Base-by-base conservation (phyloP, 2,888 invertebrate genomes). In the Tinea semifulvella region DNA sequence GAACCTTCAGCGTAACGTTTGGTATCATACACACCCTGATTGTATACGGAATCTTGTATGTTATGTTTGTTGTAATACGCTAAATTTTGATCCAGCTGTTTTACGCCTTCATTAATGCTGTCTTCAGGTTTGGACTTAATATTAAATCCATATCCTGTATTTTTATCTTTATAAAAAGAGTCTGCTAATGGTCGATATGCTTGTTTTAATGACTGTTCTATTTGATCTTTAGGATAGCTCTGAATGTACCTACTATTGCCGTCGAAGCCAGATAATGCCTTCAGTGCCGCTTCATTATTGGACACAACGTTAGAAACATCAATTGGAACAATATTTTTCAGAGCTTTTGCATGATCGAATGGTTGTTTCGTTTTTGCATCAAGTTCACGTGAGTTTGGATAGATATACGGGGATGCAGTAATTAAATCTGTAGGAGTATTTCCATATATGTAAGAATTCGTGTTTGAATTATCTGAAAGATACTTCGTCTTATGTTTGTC, bases 281-380 rank as follows among this genome's bases (percentile, higher is more conserved):
- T 74, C 2, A 52, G 27, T 46, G 64, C 60, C 4, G 58, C 49
- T 35, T 74, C 71, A 17, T 66, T 62, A 50, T 68, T 72, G 13
- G 63, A 53, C 8, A 80, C 67, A 20, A 76, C 73, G 50, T 80
- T 82, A 25, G 79, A 71, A 2, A 76, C 68, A 52, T 76, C 81
- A 40, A 81, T 76, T 1, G 81, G 72, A 14, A 81, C 75, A 46
- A 80, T 77, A 56, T 73, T 77, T 63, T 79, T 80, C 43, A 80
- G 56, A 1, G 77, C 80, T 52, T 76, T 82, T 26, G 75, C 74
- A 45, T 82, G 80, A 53, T 82, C 81, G 54, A 81, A 81, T 1
- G 68, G 64, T 49, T 63, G 65, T 53, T 77, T 74, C 27, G 57
- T 50, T 53, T 70, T 76, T 10, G 54, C 58, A 11, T 76, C 73